A percentile compares a stretch with the other conserved stretches of the same genome.
Evolutionary conservation across 30 jellyfish, hydroid and myxozoan species (phyloP).

Genomic region (Nemopilema nomurai): DNA sequence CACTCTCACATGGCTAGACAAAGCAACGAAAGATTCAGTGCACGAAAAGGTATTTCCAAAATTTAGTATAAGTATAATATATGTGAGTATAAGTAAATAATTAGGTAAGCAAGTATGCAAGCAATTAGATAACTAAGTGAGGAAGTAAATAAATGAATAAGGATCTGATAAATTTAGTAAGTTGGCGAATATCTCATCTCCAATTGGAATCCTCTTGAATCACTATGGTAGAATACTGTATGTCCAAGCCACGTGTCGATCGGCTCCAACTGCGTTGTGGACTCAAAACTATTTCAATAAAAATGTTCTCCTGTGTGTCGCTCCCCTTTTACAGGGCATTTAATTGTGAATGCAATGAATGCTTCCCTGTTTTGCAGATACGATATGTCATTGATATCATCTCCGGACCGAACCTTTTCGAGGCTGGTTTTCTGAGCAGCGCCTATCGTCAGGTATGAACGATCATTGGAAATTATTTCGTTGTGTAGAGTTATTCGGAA

Average conservation of each 20-base stretch:
- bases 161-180: no score
- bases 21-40: conserved; percentile 4
- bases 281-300: no score
- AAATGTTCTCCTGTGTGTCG: no score
- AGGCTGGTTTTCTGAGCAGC: background rate
- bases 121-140: background rate
- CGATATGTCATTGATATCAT: background rate
- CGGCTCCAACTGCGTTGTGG: no score
- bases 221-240: no score
- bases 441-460: background rate
- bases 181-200: no score
- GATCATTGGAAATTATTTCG: background rate
- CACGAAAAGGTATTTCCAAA: conserved; percentile 24
- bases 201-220: no score
- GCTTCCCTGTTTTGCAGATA: background rate
- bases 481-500: background rate
- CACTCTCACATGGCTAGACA: conserved; percentile 12
- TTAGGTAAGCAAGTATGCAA: background rate
- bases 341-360: no score
- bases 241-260: no score
- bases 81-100: background rate
- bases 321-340: no score
- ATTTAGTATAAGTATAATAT: no score
- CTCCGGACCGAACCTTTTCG: conserved; percentile 12
- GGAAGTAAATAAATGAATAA: background rate